Base-by-base conservation (phyloP, 2,113 vertebrate species). In the Pholis gunnellus region DNA sequence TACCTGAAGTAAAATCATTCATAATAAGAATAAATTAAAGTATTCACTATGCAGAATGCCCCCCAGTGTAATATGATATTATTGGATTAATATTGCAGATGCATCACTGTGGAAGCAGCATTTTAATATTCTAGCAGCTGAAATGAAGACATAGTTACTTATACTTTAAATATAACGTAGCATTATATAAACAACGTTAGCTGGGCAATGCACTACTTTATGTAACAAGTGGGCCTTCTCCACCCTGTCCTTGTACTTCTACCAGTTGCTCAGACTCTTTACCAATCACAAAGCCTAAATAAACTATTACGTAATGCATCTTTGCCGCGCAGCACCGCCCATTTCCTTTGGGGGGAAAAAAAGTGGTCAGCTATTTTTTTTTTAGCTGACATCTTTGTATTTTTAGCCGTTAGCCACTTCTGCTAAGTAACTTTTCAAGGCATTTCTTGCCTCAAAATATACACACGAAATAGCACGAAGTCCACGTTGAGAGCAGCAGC, bases 341-440 rank as follows among this genome's bases (percentile, higher is more conserved):
- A 88, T 74, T 92, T 92, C 92, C 91, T 91, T 82, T 92, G 69
- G 76, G 81, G 17, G 17, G 27, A 34, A 78, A 87, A 91, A 88
- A 90, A 91, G 73, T 81, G 82, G 88, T 91, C 91, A 90, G 90
- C 84, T 85, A 81, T 90, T 89, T 92, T 88, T 87, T 87, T 91
- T 90, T 83, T 89, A 89, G 90, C 92, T 92, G 88, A 91, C 88
- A 81, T 89, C 87, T 82, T 85, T 84, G 84, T 90, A 84, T 92
- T 91, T 91, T 90, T 90, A 92, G 89, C 89, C 69, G 75, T 92
- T 92, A 91, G 92, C 91, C 75, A 17, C 31, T 27, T 52, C 44
- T 77, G 87, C 87, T 88, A 83, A 89, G 71, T 91, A 76, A 93
- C 82, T 87, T 92, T 88, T 59, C 27, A 2, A 46, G 76, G 65